Evolutionary conservation across 2,888 invertebrate species (phyloP), one percentile per base, ranked within the genome.

Genomic region (Netelia fuscicornis): DNA sequence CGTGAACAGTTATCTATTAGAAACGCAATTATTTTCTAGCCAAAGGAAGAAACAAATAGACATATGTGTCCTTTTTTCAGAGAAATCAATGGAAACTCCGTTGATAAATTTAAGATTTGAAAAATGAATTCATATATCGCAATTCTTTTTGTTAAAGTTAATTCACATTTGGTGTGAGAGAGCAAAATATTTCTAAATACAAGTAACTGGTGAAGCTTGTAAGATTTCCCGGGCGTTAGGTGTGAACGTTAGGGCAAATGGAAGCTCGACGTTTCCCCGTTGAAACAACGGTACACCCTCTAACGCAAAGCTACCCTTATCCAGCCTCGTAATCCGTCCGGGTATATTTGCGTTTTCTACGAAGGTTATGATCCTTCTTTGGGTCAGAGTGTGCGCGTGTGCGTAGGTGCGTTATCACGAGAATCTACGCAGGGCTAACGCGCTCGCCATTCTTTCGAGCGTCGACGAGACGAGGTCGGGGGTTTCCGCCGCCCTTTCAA

Each of bases 301-400:
- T 83, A 83, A 86, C 82, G 86, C 86, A 88, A 87, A 85, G 76
- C 77, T 54, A 79, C 84, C 84, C 88, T 91, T 90, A 91, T 92
- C 91, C 86, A 20, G 72, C 58, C 77, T 87, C 86, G 86, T 89
- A 90, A 92, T 92, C 92, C 84, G 85, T 76, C 84, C 82, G 82
- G 88, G 90, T 91, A 91, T 92, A 91, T 92, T 92, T 92, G 91
- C 91, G 91, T 92, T 91, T 87, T 89, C 80, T 89, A 88, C 87
- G 90, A 89, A 92, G 91, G 91, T 92, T 92, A 91, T 90, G 92
- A 92, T 91, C 91, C 91, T 91, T 89, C 90, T 92, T 91, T 90
- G 87, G 89, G 83, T 84, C 87, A 78, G 25, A 10, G 58, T 20
- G 60, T 54, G 62, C 42, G 80, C 62, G 37, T 25, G 30, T 30